A percentile compares a stretch with the other conserved stretches of the same genome.
Evolutionary conservation across 2,888 invertebrate species (phyloP).

Genomic region (Drosophila falleni): DNA sequence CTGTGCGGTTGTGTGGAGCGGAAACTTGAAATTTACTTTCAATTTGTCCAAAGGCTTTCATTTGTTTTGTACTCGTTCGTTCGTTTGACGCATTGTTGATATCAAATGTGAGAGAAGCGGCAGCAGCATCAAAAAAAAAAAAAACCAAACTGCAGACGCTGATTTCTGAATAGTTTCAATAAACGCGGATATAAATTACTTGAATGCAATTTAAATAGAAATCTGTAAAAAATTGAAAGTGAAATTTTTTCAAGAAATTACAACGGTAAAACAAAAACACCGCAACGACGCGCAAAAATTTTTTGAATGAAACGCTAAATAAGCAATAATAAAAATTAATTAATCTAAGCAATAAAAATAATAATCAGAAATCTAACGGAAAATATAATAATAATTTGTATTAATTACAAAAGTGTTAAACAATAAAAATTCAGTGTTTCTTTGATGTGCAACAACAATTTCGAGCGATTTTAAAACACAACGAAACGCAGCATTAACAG

Average conservation of each 20-base stretch:
- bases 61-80: conserved; percentile 59
- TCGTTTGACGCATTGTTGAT: conserved; percentile 59
- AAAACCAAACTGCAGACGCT: conserved; percentile 45
- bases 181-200: conserved; percentile 44
- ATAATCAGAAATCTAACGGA: conserved; percentile 29
- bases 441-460: conserved; percentile 51
- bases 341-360: conserved; percentile 35
- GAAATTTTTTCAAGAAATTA: conserved; percentile 57
- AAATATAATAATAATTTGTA: conserved; percentile 54
- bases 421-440: conserved; percentile 61
- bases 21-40: conserved; percentile 68
- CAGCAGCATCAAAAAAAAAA: conserved; percentile 42
- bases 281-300: conserved; percentile 53
- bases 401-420: conserved; percentile 69
- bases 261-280: conserved; percentile 71
- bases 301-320: conserved; percentile 64
- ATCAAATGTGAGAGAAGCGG: conserved; percentile 60
- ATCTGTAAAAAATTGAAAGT: conserved; percentile 67
- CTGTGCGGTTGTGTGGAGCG: conserved; percentile 76
- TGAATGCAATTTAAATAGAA: conserved; percentile 34
- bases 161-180: conserved; percentile 43
- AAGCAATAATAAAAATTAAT: conserved; percentile 32
- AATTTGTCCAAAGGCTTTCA: conserved; percentile 63
- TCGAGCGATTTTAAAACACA: conserved; percentile 46
- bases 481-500: conserved; percentile 30